phyloP scores from a whole-genome alignment of 2,888 invertebrate genomes.

The Peribatodes rhomboidaria region DNA sequence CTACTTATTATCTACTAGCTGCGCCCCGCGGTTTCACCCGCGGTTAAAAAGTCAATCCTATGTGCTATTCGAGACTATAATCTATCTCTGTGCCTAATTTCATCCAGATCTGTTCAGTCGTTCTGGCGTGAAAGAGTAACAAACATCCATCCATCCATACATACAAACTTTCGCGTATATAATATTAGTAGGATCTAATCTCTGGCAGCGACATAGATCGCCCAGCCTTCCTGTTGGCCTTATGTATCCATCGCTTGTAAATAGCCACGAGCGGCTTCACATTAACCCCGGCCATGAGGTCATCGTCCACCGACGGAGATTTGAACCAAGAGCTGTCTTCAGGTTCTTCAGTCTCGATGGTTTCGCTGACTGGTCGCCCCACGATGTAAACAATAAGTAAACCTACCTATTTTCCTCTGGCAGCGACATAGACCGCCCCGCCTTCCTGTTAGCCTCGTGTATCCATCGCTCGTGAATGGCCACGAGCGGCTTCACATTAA shows the following conservation, averaged over 20 bases:
- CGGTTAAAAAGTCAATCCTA: no score
- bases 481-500: constrained; percentile 79
- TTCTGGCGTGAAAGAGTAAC: no score
- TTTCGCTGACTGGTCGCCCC: no score
- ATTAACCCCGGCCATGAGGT: constrained; percentile 69
- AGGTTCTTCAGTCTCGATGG: constrained; percentile 55
- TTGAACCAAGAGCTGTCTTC: constrained; percentile 55
- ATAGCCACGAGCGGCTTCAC: constrained; percentile 82
- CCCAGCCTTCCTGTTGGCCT: constrained; percentile 74
- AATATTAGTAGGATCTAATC: no score
- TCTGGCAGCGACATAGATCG: constrained; percentile 78
- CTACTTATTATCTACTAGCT: no score
- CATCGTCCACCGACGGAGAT: constrained; percentile 67
- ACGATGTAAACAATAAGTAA: no score
- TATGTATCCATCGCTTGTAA: constrained; percentile 82
- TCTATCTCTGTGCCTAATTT: no score
- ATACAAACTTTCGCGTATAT: no score
- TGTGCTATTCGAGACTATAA: no score
- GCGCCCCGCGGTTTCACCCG: no score
- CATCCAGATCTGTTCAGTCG: no score
- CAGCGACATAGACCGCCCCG: constrained; percentile 72
- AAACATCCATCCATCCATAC: no score
- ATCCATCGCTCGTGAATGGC: constrained; percentile 84
- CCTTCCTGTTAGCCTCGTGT: constrained; percentile 77
- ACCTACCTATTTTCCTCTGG: constrained; percentile 75